Evolutionary conservation across 2,888 invertebrate species (phyloP).

Genomic region (Chaitophorus viminalis): DNA sequence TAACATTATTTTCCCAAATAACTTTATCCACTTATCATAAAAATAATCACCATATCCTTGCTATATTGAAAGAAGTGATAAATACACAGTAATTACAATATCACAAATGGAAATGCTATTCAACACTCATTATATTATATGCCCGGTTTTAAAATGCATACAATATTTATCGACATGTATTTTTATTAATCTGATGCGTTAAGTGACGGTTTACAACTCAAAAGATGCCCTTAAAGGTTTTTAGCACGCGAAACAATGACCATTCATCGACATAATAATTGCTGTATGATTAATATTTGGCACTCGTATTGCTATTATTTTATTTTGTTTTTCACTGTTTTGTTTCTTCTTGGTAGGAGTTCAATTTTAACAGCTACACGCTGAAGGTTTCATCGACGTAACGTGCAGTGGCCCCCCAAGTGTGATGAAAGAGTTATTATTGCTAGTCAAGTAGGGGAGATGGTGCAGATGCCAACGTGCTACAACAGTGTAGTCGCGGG

Average conservation of each 20-base stretch:
- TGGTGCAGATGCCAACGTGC: constrained; percentile 51
- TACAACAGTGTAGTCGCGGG: neutral
- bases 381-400: constrained; percentile 34
- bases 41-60: too few species aligned
- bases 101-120: neutral
- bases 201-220: neutral
- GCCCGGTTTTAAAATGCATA: too few species aligned
- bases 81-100: neutral
- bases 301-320: constrained; percentile 16
- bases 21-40: too few species aligned
- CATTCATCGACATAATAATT: constrained; percentile 19
- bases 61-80: neutral
- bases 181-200: neutral
- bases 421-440: constrained; percentile 57
- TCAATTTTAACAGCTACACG: constrained; percentile 20
- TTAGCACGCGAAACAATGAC: constrained; percentile 23
- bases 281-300: constrained; percentile 13
- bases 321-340: constrained; percentile 16
- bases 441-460: constrained; percentile 31
- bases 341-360: constrained; percentile 53
- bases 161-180: too few species aligned
- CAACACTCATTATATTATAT: too few species aligned
- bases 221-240: neutral
- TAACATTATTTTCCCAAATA: too few species aligned
- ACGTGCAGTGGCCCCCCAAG: constrained; percentile 23